These are phyloP conservation scores for Rhagoletis zephyria DNA, from an alignment of 1,140 invertebrate species.

Conservation along the genomic window DNA sequence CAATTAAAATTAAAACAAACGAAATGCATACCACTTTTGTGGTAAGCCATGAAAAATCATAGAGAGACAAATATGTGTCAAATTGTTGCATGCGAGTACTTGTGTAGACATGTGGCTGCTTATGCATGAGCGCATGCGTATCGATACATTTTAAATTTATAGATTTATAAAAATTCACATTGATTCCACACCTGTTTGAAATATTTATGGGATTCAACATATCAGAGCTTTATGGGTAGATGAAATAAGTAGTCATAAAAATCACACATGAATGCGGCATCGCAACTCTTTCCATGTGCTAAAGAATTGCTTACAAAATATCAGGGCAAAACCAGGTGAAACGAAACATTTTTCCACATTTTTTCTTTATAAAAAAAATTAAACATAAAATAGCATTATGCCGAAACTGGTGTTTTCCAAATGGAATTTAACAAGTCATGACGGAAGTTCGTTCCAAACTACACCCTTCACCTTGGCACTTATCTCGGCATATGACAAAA, in stretches of 20 bases:
- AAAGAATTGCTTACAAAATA: too few relatives aligned
- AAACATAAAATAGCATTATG: too few relatives aligned
- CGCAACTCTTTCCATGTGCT: too few relatives aligned
- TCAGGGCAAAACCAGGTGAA: too few relatives aligned
- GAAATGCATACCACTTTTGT: not conserved
- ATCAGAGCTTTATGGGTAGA: not conserved
- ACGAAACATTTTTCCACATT: too few relatives aligned
- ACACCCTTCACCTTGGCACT: too few relatives aligned
- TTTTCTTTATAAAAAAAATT: too few relatives aligned
- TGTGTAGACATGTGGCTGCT: not conserved
- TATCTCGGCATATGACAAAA: too few relatives aligned
- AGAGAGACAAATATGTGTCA: not conserved
- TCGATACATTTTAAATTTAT: not conserved
- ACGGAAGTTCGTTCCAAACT: too few relatives aligned
- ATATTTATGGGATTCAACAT: not conserved
- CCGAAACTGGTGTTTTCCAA: too few relatives aligned
- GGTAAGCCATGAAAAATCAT: not conserved
- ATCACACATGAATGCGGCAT: not conserved
- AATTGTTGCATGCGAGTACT: not conserved
- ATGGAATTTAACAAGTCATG: too few relatives aligned
- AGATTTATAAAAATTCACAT: conserved; percentile 24
- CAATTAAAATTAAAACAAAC: conserved; percentile 34
- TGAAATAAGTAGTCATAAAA: conserved; percentile 1
- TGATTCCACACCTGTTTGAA: not conserved
- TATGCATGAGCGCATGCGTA: not conserved